Evolutionary conservation across 2,113 vertebrate genomes (phyloP).

Genomic region (Hucho hucho): DNA sequence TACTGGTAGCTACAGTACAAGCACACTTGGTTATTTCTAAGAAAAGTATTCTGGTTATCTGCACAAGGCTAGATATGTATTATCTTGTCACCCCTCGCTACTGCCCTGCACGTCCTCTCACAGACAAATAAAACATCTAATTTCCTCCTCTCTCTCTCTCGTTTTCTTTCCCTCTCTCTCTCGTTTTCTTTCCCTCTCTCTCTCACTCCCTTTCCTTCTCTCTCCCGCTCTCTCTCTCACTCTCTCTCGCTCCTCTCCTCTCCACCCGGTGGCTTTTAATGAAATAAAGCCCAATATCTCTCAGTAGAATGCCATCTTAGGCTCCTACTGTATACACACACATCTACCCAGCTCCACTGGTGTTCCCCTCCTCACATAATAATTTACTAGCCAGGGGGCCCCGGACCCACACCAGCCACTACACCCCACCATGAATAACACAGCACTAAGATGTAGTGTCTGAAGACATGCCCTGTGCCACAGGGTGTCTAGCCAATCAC

Average conservation of each 20-base stretch:
- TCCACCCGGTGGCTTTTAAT: too few relatives aligned
- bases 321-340: slow-evolving; percentile 21
- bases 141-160: background rate
- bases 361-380: background rate
- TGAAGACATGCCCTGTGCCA: slow-evolving; percentile 24
- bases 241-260: slow-evolving; percentile 41
- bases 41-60: too few relatives aligned
- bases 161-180: too few relatives aligned
- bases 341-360: background rate
- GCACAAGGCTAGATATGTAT: too few relatives aligned
- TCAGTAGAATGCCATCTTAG: slow-evolving; percentile 67
- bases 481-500: slow-evolving; percentile 75
- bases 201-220: background rate
- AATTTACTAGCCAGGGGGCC: background rate
- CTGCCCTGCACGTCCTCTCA: too few relatives aligned
- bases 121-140: background rate
- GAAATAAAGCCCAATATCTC: slow-evolving; percentile 36
- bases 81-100: too few relatives aligned
- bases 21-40: too few relatives aligned
- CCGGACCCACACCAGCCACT: background rate
- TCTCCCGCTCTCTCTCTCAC: background rate
- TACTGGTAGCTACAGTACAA: too few relatives aligned
- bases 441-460: slow-evolving; percentile 76
- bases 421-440: slow-evolving; percentile 62
- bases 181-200: too few relatives aligned